Evolutionary conservation across 2,888 invertebrate species (phyloP), one percentile per base, ranked within the genome.

Genomic region (Macrosoma leucophasiata): DNA sequence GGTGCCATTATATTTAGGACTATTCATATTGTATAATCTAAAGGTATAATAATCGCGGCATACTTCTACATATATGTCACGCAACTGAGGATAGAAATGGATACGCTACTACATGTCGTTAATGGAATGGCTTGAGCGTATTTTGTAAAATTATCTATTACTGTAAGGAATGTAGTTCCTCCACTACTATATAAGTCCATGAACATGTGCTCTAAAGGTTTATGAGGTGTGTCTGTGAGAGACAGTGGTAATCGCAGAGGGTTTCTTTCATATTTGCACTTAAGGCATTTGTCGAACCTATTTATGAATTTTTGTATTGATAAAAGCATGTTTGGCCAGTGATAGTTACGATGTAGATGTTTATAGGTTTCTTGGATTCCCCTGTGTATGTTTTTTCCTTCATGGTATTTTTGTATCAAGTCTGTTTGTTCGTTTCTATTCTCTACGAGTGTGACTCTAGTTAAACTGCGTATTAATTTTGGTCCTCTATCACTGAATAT

Each of bases 191-290:
- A 43, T 3, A 45, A 13, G 22, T 51, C 47, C 50, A 55, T 52
- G n/a, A 39, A 50, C 18, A 52, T 25, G 10, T 51, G 46, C 37
- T 52, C 42, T 42, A 53, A 42, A 2, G 48, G 49, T 41, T 53
- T 51, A 9, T 14, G 13, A 2, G 50, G 46, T 20, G 52, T 57
- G 1, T 57, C 43, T 4, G 52, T 57, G 8, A 56, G 10, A 0
- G 52, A 18, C 9, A 56, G 13, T 3, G 53, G 51, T 36, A 39
- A 7, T 41, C 44, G 52, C 12, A 55, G 13, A 0, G 52, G 56
- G 5, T 55, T 52, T 0, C 52, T 23, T 39, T 56, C 55, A 10
- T 56, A 54, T 47, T 54, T 57, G 4, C 27, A 34, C 38, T 51
- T 49, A 2, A 51, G 11, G 21, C 54, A 56, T 5, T 2, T 50